Base-by-base conservation (phyloP, 2,888 invertebrate species). In the Oscheius sp. region DNA sequence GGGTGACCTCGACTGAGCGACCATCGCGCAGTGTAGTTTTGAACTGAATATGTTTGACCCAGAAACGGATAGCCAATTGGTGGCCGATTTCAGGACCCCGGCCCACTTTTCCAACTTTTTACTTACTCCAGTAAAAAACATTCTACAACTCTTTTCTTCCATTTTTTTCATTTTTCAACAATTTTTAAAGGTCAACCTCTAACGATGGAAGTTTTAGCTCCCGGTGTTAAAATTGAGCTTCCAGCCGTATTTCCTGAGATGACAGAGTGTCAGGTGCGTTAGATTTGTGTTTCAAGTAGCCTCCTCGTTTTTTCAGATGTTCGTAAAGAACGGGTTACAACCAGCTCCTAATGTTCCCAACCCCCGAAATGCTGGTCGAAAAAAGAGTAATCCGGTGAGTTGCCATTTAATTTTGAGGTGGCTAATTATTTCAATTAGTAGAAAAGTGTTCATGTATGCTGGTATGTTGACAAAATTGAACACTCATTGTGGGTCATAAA, bases 341-440 rank as follows among this genome's bases (percentile, higher is more conserved):
- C 77, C 79, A n/a, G 74, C 77, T n/a, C 75, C 77, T n/a, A 77
- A 77, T 38, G 76, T 79, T 26, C 79, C 79, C 64, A 80, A 80
- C 66, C 78, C 80, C 8, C 59, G 80, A 28, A 80, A 80, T 51
- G 80, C 80, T 2, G 80, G 80, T 17, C 45, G 80, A 24, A 80
- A 80, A 51, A 80, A 80, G 70, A 75, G 75, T 47, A 80, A 80
- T 70, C 80, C 80, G 51, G 80, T 78, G 28, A 17, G 62, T 62
- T 17, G n/a, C 20, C 54, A 30, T 20, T 28, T 28, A 33, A n/a
- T n/a, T n/a, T n/a, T n/a, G n/a, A n/a, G 12, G 36, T 36, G 36
- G 36, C n/a, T n/a, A n/a, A n/a, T n/a, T n/a, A n/a, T n/a, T n/a
- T n/a, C n/a, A n/a, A n/a, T n/a, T n/a, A n/a, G n/a, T n/a, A n/a